Base-by-base conservation (phyloP, 30 jellyfish, hydroid and myxozoan genomes). In the Chrysaora quinquecirrha region DNA sequence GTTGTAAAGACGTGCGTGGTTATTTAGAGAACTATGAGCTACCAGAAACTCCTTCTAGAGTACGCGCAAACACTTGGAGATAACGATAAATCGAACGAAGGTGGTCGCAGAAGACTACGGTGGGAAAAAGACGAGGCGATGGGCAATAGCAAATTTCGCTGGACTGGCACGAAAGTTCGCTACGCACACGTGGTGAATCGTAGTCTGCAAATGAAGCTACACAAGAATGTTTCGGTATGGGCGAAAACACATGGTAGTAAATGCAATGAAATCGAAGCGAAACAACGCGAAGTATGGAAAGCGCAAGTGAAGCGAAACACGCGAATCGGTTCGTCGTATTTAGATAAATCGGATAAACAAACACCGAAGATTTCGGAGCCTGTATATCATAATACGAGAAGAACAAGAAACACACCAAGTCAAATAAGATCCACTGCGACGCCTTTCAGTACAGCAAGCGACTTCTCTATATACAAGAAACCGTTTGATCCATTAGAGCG, bases 91-190 rank as follows among this genome's bases (percentile, higher is more conserved):
- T 21, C 96, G 10, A 83, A 66, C 67, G 85, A 71, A 48, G 48
- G 89, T 1, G 83, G 85, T 58, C 88, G 88, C 24, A 73, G 76
- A 74, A 34, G 95, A 64, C 84, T 89, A 35, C 91, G 97, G n/a
- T 89, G 97, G 97, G 90, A 78, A 50, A 89, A 78, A 56, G 93
- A 89, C 29, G 97, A 83, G 76, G 97, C 95, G 46, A 78, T 78
- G 89, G 97, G 97, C 7, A 89, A 89, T 82, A 89, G 97, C 78
- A 82, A 83, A 64, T 89, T 82, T 32, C 92, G 92, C 49, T 78
- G 95, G 91, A 89, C 97, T 1, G 95, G 87, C 47, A 72, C 86
- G 35, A 89, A 83, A 46, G 97, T 82, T 16, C 95, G 97, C n/a
- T 82, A 75, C 76, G 92, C 97, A 28, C 97, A 89, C 31, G 86